Percentiles rank a stretch among this genome's conserved stretches.
Evolutionary conservation across 2,888 invertebrate genomes (phyloP).

Genomic region (Octodonta nipae): DNA sequence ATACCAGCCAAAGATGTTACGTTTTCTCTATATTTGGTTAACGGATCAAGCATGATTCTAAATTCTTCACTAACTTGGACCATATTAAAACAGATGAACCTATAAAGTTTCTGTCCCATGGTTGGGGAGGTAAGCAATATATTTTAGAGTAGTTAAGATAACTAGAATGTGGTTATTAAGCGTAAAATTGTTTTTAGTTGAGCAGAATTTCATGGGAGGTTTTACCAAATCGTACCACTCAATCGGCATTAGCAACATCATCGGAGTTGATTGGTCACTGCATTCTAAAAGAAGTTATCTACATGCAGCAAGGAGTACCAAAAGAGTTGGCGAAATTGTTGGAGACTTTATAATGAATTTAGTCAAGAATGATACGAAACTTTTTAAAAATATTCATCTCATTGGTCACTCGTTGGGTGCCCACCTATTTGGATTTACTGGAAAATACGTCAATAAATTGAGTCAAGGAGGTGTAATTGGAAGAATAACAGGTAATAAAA

Average conservation of each 20-base stretch:
- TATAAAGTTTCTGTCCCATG: conserved; percentile 18
- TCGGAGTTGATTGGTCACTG: conserved; percentile 18
- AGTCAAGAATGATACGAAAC: conserved; percentile 9
- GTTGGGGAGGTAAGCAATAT: conserved; percentile 12
- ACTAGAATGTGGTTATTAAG: not conserved
- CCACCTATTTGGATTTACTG: conserved; percentile 18
- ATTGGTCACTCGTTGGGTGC: conserved; percentile 21
- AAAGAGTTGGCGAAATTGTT: conserved; percentile 15
- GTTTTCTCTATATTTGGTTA: no score
- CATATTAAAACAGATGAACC: conserved; percentile 11
- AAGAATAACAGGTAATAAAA: conserved; percentile 18
- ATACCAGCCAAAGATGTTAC: conserved; percentile 9
- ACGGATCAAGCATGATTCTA: no score
- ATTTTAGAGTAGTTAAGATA: not conserved
- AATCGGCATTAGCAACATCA: conserved; percentile 14
- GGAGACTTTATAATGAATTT: conserved; percentile 14
- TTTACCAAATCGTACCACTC: conserved; percentile 15
- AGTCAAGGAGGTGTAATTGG: conserved; percentile 13
- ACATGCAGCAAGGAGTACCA: conserved; percentile 14
- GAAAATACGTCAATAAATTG: conserved; percentile 12
- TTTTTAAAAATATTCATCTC: conserved; percentile 16
- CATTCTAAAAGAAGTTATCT: conserved; percentile 16
- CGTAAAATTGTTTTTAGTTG: conserved; percentile 10
- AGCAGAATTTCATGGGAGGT: conserved; percentile 12
- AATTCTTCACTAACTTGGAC: no score